A percentile compares a stretch with the other conserved stretches of the same genome.
These are phyloP conservation scores for Mastomys coucha DNA, from an alignment of 2,113 vertebrate species.

Conservation along the genomic window DNA sequence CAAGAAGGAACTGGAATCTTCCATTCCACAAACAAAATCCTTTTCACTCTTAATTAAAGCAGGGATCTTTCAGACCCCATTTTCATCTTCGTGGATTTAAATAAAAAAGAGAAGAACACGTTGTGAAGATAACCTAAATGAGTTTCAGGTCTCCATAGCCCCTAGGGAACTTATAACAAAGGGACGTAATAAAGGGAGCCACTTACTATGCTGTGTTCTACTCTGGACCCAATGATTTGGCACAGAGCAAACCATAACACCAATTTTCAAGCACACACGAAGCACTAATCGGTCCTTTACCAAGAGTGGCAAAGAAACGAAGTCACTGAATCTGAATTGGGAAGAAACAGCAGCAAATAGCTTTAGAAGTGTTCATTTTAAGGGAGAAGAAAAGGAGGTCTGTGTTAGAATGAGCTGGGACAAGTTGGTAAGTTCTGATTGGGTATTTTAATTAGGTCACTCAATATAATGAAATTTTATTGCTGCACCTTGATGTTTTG, in stretches of 20 bases:
- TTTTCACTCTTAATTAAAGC: neutral
- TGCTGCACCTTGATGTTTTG: neutral
- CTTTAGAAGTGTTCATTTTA: neutral
- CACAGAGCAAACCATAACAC: neutral
- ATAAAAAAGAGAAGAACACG: neutral
- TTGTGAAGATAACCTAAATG: neutral
- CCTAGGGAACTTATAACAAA: neutral
- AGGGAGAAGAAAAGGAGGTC: too few relatives aligned
- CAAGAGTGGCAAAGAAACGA: neutral
- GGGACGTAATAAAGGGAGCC: neutral
- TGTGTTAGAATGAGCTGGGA: neutral
- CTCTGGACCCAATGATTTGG: too few relatives aligned
- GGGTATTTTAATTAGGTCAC: neutral
- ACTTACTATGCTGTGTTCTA: neutral
- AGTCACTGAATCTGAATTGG: neutral
- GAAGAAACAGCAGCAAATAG: neutral
- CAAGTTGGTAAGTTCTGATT: neutral
- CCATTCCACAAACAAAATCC: neutral
- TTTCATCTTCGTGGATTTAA: neutral
- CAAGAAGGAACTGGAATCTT: neutral
- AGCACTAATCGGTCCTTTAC: neutral
- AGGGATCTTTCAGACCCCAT: neutral
- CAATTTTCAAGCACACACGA: neutral
- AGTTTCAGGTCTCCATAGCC: neutral
- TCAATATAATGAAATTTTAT: neutral